Base-by-base conservation (phyloP, 2,888 invertebrate genomes). In the Synergus umbraculus region DNA sequence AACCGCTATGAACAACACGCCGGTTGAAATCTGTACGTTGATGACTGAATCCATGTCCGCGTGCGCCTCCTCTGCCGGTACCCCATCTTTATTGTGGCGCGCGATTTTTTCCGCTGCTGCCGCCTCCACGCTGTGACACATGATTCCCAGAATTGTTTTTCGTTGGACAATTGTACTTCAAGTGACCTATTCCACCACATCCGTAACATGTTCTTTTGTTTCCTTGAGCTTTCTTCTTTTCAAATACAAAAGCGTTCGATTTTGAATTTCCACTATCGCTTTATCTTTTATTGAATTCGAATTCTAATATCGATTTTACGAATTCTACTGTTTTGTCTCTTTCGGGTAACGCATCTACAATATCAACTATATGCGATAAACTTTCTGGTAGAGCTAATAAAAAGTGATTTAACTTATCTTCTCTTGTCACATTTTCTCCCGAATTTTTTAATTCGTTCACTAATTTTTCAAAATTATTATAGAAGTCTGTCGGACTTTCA, bases 401-500 rank as follows among this genome's bases (percentile, higher is more conserved):
- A 37, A 83, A 66, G 80, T 83, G 83, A 66, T 81, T 85, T 64
- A 83, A 79, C 78, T 82, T 84, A 76, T 83, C 83, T 69, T 83
- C 79, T 10, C 81, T 77, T 60, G 77, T 84, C 49, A 84, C 79
- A 77, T 78, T 80, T 80, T 80, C 82, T 69, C 82, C 79, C 37
- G 79, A 81, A 81, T 78, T 84, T 79, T 81, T 78, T 18, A 84
- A 49, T 82, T 85, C 78, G 54, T 82, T 79, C 29, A 82, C 79
- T n/a, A 67, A 43, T 78, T 78, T 82, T 78, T 82, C 83, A 83
- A 83, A 83, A 15, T 77, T 76, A 79, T 83, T 82, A 76, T 78
- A 81, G 79, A 84, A 84, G 63, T 83, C 83, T 60, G 80, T 82
- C 66, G 82, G 82, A 44, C 83, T 79, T 44, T 81, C 79, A 77